Conservation (phyloP, 2,797 vertebrate genomes). For the Enteromius argenteus region DNA sequence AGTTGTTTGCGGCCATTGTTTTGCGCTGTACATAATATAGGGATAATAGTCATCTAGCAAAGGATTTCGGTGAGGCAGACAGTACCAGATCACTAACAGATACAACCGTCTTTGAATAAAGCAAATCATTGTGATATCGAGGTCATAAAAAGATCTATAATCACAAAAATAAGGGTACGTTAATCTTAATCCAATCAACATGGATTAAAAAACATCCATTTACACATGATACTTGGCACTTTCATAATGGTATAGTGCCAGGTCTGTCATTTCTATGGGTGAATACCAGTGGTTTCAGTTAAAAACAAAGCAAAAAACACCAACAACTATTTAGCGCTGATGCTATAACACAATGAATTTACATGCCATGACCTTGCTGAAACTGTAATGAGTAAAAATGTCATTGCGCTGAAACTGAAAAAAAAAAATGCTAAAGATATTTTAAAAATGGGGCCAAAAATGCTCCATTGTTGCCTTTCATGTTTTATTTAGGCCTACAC, state of each 20-base stretch:
- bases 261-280: conserved; percentile 15
- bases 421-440: background rate
- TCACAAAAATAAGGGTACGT: conserved; percentile 19
- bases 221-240: background rate
- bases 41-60: background rate
- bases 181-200: conserved; percentile 35
- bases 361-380: background rate
- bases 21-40: no score
- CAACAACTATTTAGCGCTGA: background rate
- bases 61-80: conserved; percentile 7
- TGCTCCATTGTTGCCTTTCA: no score
- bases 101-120: conserved; percentile 44
- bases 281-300: conserved; percentile 14
- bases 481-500: background rate
- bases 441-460: background rate
- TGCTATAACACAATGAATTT: background rate
- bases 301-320: background rate
- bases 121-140: conserved; percentile 29
- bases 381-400: background rate
- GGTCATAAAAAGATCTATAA: conserved; percentile 13
- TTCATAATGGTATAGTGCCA: background rate
- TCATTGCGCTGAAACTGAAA: background rate
- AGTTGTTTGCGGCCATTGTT: no score
- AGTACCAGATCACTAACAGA: conserved; percentile 34
- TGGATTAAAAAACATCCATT: background rate